phyloP scores from a whole-genome alignment of 2,888 invertebrate genomes.

The Asteroscopus sphinx region DNA sequence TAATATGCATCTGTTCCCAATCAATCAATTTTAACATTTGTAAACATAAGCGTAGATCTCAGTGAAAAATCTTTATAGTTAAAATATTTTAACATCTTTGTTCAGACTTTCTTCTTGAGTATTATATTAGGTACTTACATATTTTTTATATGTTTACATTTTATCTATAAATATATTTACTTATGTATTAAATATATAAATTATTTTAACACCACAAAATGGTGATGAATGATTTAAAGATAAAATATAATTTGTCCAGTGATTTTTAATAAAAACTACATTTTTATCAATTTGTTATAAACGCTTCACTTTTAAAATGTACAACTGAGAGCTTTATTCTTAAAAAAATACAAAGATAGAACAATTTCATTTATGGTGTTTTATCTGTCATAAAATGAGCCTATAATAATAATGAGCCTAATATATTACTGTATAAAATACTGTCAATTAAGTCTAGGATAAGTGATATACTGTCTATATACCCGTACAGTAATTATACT shows the following conservation, averaged over 20 bases:
- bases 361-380: slow-evolving; percentile 14
- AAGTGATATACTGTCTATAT: slow-evolving; percentile 59
- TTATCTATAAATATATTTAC: too few species aligned
- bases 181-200: too few species aligned
- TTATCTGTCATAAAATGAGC: slow-evolving; percentile 26
- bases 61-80: too few species aligned
- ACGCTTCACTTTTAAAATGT: slow-evolving; percentile 26
- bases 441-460: slow-evolving; percentile 77
- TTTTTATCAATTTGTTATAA: slow-evolving; percentile 16
- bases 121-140: too few species aligned
- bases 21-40: not conserved
- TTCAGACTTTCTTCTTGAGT: too few species aligned
- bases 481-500: slow-evolving; percentile 20
- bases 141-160: too few species aligned
- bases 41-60: too few species aligned
- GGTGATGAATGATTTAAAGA: too few species aligned
- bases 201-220: too few species aligned
- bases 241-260: not conserved
- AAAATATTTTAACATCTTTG: too few species aligned
- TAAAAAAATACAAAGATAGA: slow-evolving; percentile 22
- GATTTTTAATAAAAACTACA: not conserved
- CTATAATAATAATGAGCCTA: slow-evolving; percentile 27
- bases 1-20: slow-evolving; percentile 14
- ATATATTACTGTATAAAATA: slow-evolving; percentile 48
- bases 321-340: slow-evolving; percentile 49